Percentiles rank a stretch among this genome's conserved stretches.
Conservation (phyloP, 1,140 invertebrate genomes). For the Ladona fulva region DNA sequence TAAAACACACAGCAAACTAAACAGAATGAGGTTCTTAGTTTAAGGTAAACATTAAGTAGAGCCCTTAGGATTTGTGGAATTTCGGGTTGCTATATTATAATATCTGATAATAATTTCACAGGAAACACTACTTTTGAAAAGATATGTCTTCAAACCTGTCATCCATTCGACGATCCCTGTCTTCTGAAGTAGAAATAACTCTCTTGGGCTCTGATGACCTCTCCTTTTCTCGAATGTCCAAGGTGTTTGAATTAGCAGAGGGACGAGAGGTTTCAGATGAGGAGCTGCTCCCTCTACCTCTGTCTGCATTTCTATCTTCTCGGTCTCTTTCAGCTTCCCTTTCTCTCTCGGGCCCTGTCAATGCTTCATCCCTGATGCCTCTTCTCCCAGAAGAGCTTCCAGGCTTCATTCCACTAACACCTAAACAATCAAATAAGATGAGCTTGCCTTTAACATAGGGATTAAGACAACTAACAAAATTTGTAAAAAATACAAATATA, state of each 20-base stretch:
- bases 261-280: neutral
- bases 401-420: slow-evolving; percentile 11
- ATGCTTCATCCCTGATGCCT: slow-evolving; percentile 7
- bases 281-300: neutral
- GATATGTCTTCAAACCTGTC: too few relatives aligned
- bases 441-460: too few relatives aligned
- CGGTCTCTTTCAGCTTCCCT: slow-evolving; percentile 15
- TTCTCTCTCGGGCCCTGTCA: slow-evolving; percentile 15
- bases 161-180: neutral
- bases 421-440: neutral
- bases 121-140: too few relatives aligned
- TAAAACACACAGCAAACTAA: too few relatives aligned
- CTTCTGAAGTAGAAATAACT: neutral
- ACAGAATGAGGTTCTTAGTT: too few relatives aligned
- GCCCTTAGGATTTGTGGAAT: too few relatives aligned
- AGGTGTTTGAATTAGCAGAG: neutral
- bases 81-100: too few relatives aligned
- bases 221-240: neutral
- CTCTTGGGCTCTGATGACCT: neutral
- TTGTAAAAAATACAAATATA: too few relatives aligned
- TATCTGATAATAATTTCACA: too few relatives aligned
- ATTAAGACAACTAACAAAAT: too few relatives aligned
- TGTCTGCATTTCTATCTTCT: neutral
- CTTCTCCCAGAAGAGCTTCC: neutral
- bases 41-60: too few relatives aligned